Evolutionary conservation across 2,113 vertebrate species (phyloP).

Genomic region (Oxyruncus cristatus): DNA sequence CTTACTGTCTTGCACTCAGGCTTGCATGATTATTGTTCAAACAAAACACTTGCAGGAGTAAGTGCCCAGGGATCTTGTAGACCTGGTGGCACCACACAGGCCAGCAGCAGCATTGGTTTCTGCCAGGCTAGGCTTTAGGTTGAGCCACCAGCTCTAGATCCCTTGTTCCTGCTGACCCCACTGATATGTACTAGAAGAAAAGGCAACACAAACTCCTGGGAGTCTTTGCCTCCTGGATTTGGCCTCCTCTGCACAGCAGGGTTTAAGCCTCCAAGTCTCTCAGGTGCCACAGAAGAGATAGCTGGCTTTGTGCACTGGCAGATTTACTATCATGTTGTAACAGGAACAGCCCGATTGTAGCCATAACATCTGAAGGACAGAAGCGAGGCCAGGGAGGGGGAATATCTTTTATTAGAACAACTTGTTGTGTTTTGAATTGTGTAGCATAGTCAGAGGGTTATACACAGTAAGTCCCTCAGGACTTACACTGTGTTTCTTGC

Average conservation of each 20-base stretch:
- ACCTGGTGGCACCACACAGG: not conserved
- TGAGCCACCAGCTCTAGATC: not conserved
- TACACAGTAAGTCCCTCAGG: not conserved
- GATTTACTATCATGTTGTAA: not conserved
- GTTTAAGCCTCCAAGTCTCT: not conserved
- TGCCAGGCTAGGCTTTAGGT: not conserved
- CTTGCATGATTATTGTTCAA: rapidly evolving
- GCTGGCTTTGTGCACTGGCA: not conserved
- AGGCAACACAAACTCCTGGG: rapidly evolving
- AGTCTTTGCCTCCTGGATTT: not conserved
- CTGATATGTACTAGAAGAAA: not conserved
- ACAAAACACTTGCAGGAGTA: not conserved
- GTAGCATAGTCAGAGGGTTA: not conserved
- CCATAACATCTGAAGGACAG: not conserved
- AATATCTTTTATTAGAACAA: not conserved
- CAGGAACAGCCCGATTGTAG: not conserved
- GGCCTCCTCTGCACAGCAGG: not conserved
- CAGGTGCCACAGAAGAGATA: not conserved
- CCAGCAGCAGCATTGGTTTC: not conserved
- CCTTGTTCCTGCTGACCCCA: not conserved
- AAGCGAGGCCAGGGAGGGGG: not conserved
- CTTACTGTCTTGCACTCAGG: not conserved
- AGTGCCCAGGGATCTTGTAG: rapidly evolving
- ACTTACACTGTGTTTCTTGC: not conserved
- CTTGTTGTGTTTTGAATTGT: constrained; percentile 6